These are phyloP conservation scores for Drosophila murphyi DNA, from an alignment of 1,140 invertebrate genomes.

Conservation along the genomic window DNA sequence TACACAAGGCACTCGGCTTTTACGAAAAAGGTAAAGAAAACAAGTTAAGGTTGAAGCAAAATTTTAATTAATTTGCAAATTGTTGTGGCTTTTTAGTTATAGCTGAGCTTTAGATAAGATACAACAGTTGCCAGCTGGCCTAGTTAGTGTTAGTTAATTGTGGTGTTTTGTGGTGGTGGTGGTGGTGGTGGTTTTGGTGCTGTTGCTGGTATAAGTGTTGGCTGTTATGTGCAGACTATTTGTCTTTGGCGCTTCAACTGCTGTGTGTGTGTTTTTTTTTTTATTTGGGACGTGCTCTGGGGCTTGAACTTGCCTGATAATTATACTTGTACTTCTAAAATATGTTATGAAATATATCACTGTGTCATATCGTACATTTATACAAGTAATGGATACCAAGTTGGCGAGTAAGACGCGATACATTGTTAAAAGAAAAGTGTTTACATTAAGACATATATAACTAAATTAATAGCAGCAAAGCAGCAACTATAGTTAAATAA, in stretches of 20 bases:
- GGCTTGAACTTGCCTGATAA: conserved; percentile 54
- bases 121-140: conserved; percentile 24
- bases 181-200: conserved; percentile 12
- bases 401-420: conserved; percentile 40
- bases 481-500: conserved; percentile 75
- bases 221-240: conserved; percentile 24
- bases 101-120: conserved; percentile 61
- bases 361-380: conserved; percentile 83
- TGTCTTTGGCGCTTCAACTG: conserved; percentile 35
- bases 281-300: conserved; percentile 36
- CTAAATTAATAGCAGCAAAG: conserved; percentile 72
- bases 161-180: conserved; percentile 32
- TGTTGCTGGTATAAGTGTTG: conserved; percentile 8
- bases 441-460: conserved; percentile 54
- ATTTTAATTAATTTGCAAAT: conserved; percentile 67
- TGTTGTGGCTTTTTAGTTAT: conserved; percentile 78
- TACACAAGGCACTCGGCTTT: conserved; percentile 44
- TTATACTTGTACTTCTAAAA: conserved; percentile 72
- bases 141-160: conserved; percentile 47
- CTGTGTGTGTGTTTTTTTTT: conserved; percentile 35
- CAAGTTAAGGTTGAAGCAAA: conserved; percentile 34
- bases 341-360: conserved; percentile 80
- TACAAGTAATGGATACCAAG: conserved; percentile 60
- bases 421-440: conserved; percentile 64
- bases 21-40: conserved; percentile 27